Evolutionary conservation across 2,113 vertebrate genomes (phyloP), one percentile per base, ranked within the genome.

Genomic region (Pangasianodon gigas): DNA sequence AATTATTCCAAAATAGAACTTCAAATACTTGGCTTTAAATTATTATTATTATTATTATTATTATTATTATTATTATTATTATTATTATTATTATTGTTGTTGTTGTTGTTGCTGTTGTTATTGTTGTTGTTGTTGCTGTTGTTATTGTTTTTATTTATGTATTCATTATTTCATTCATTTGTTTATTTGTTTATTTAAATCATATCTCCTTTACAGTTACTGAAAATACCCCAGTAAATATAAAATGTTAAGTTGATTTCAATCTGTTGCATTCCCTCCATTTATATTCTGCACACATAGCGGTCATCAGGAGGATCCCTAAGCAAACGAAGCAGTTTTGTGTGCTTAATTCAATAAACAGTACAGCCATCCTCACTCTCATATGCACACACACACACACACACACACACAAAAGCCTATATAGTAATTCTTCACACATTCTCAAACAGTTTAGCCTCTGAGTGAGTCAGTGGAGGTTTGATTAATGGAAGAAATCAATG

Each of bases 401-500:
- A 56, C 67, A 87, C 51, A 75, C 37, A 46, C 46, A 48, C 24
- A 13, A 1, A 88, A 32, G 29, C 58, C n/a, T 65, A 24, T 37
- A 51, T 32, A 37, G 60, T 29, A 82, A 79, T 52, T 56, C 54
- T 44, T 79, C 89, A 82, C 83, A 32, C 32, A 46, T 85, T 60
- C 18, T 86, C 44, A 44, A 14, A 10, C 52, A 83, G 75, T 88
- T 37, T 56, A 56, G 14, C 48, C 41, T 79, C 56, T 75, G n/a
- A 37, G 44, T 69, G 26, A 81, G 14, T 89, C 84, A 86, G 60
- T 52, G 24, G 26, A 80, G n/a, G 41, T 65, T 32, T 51, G 26
- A 65, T 86, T 91, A 88, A 74, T 74, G 21, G 62, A 83, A 67
- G 52, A 86, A 84, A 89, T 91, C 84, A 8, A 51, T 91, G 58